Base-by-base conservation (phyloP, 2,888 invertebrate genomes). In the Pyrgus malvae region DNA sequence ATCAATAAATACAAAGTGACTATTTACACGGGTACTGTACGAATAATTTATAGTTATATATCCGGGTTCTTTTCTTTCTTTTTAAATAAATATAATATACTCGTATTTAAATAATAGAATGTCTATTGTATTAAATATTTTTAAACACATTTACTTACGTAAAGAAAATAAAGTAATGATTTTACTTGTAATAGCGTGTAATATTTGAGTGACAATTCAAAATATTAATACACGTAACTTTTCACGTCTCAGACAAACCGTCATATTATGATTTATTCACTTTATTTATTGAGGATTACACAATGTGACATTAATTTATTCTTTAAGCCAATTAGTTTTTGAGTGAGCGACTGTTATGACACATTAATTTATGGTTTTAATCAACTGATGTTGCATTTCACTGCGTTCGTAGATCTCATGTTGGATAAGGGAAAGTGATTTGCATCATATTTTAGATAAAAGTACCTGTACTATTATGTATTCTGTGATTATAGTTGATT, bases 261-360 rank as follows among this genome's bases (percentile, higher is more conserved):
- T 17, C 21, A 54, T 38, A 54, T 54, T 40, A 40, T 35, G 37
- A 51, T 45, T 33, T 53, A 45, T 45, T 45, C 38, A 54, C 33
- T 17, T 46, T 54, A 54, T 46, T 46, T 46, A 31, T 40, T 54
- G 40, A 31, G 16, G 46, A 46, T 54, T 54, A 54, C 54, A 54
- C 54, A 46, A 54, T 23, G 16, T 12, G 54, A 54, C 54, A 46
- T 46, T 54, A 54, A 54, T 44, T n/a, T 46, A 45, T 45, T 54
- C 29, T 54, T 42, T 46, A 23, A 38, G 45, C 45, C 53, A 54
- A 54, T 54, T 54, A 54, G 45, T 31, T 40, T 19, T 40, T 54
- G 46, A 31, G 11, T 54, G 45, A 54, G 23, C 40, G 54, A 54
- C 45, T 54, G 46, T 33, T 54, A 23, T 48, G 53, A 53, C 53